These are phyloP conservation scores for Phyllostomus discolor DNA, from an alignment of 2,113 vertebrate genomes.

Conservation along the genomic window DNA sequence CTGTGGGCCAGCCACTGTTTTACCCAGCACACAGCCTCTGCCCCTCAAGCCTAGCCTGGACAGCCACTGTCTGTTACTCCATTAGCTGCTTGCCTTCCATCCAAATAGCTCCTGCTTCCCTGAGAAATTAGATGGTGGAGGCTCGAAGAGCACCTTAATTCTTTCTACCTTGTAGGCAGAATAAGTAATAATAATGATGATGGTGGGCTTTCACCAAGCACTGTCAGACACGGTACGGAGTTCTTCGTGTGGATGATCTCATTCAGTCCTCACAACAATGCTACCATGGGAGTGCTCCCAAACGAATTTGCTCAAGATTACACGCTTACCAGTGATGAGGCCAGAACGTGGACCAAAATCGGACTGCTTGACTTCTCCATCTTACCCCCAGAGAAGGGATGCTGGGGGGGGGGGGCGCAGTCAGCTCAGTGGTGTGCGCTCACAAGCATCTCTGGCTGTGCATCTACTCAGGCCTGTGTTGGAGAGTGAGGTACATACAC, in stretches of 20 bases:
- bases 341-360: neutral
- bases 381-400: neutral
- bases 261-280: neutral
- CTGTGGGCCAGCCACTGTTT: neutral
- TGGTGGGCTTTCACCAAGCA: neutral
- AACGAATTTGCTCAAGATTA: neutral
- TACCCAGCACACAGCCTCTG: neutral
- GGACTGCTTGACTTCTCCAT: neutral
- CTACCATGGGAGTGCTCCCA: neutral
- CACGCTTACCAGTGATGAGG: neutral
- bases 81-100: neutral
- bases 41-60: neutral
- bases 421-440: neutral
- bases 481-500: neutral
- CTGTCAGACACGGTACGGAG: neutral
- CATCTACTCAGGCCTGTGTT: neutral
- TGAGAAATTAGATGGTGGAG: neutral
- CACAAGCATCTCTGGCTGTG: neutral
- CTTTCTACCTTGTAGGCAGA: neutral
- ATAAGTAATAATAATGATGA: neutral
- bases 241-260: neutral
- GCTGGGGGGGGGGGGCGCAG: neutral
- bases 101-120: neutral
- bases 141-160: neutral
- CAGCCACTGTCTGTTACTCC: neutral